These are phyloP conservation scores for Clarias gariepinus DNA, from an alignment of 2,113 vertebrate genomes.

Conservation along the genomic window DNA sequence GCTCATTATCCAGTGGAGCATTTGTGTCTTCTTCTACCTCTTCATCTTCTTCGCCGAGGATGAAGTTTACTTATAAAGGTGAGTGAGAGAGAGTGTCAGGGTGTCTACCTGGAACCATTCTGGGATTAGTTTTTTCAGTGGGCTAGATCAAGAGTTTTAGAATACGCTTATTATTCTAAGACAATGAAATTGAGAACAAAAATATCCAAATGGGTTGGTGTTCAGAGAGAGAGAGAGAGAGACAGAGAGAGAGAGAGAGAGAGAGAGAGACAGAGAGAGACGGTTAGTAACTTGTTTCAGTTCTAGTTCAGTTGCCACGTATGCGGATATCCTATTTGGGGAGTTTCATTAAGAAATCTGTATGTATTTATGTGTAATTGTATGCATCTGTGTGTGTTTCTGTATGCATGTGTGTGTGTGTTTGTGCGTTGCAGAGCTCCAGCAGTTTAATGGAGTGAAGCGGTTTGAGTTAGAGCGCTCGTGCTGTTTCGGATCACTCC, in stretches of 20 bases:
- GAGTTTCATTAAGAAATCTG: neutral
- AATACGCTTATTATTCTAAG: no score
- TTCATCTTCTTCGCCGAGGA: conserved; percentile 44
- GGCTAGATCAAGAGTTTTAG: no score
- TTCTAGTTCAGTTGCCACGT: neutral
- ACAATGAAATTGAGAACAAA: no score
- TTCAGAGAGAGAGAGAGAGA: neutral
- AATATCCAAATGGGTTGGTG: no score
- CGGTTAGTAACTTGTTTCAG: neutral
- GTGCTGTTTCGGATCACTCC: conserved; percentile 88
- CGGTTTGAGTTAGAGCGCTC: conserved; percentile 84
- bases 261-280: neutral
- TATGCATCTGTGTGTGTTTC: neutral
- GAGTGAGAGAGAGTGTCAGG: neutral
- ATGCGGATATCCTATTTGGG: neutral
- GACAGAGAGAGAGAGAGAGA: neutral
- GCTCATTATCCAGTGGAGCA: conserved; percentile 25
- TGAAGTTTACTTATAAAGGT: conserved; percentile 57
- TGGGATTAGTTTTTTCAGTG: no score
- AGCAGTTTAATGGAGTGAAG: conserved; percentile 81
- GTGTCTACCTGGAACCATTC: no score
- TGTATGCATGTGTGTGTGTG: neutral
- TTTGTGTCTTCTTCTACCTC: conserved; percentile 21
- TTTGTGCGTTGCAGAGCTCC: conserved; percentile 76
- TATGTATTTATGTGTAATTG: neutral